phyloP scores from a whole-genome alignment of 2,797 vertebrate genomes.

The Sebastes matsubarae region DNA sequence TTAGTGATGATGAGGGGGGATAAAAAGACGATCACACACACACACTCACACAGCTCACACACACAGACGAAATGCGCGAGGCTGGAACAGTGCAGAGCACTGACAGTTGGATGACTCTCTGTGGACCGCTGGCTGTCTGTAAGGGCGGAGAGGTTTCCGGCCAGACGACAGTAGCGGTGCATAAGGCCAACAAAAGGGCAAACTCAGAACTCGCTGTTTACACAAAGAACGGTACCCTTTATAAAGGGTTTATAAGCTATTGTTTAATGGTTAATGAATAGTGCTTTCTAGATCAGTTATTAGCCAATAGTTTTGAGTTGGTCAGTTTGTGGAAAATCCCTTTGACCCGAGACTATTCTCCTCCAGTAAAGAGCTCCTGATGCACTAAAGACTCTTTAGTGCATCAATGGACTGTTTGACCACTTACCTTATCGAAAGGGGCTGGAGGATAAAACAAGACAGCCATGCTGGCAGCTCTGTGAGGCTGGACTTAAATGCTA shows the following conservation, averaged over 20 bases:
- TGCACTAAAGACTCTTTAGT: neutral
- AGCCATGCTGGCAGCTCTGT: neutral
- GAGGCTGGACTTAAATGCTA: neutral
- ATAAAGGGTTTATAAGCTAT: neutral
- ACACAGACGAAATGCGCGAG: conserved; percentile 10
- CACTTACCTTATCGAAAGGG: neutral
- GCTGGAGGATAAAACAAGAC: conserved; percentile 8
- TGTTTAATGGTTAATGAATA: neutral
- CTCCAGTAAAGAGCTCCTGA: neutral
- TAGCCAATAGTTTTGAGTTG: neutral
- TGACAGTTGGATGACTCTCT: conserved; percentile 81
- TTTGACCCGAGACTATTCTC: neutral
- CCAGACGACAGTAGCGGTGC: conserved; percentile 69
- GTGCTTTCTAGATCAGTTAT: neutral
- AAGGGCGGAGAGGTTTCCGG: conserved; percentile 74
- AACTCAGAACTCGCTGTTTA: conserved; percentile 47
- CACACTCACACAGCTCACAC: conserved; percentile 5
- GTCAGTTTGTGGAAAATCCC: neutral
- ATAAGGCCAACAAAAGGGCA: conserved; percentile 63
- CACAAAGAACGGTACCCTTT: neutral
- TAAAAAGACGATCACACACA: conserved; percentile 57
- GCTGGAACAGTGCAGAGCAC: conserved; percentile 62
- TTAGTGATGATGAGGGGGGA: conserved; percentile 79
- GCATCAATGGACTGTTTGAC: neutral
- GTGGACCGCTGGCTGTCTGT: conserved; percentile 67